Evolutionary conservation across 2,113 vertebrate genomes (phyloP).

Genomic region (Sardina pilchardus): DNA sequence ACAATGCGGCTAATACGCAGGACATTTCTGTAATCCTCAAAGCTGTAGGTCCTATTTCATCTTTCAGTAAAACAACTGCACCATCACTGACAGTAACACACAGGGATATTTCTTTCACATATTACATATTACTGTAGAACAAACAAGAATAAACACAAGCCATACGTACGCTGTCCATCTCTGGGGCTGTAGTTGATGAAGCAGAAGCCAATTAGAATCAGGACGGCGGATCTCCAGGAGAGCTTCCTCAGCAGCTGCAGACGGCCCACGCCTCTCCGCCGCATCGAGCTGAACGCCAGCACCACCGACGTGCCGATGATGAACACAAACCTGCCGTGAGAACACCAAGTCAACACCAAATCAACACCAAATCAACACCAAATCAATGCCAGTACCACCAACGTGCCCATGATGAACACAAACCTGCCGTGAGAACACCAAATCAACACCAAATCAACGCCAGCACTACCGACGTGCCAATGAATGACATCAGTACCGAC

Average conservation of each 20-base stretch:
- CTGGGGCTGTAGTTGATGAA: slow-evolving; percentile 75
- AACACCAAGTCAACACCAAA: slow-evolving; percentile 22
- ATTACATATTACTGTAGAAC: too few relatives aligned
- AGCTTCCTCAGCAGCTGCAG: slow-evolving; percentile 66
- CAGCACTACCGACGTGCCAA: too few relatives aligned
- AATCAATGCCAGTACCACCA: slow-evolving; percentile 70
- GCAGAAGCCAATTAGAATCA: slow-evolving; percentile 67
- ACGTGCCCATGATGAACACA: slow-evolving; percentile 77
- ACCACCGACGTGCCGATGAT: slow-evolving; percentile 72
- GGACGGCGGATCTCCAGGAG: slow-evolving; percentile 63
- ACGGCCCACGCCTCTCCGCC: slow-evolving; percentile 59
- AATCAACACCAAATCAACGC: slow-evolving; percentile 3
- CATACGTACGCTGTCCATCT: slow-evolving; percentile 64
- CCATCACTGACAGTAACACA: too few relatives aligned
- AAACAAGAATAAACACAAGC: neutral
- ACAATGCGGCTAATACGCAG: too few relatives aligned
- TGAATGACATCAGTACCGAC: too few relatives aligned
- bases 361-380: neutral
- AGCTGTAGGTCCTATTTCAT: too few relatives aligned
- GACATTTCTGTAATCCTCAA: too few relatives aligned
- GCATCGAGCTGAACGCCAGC: slow-evolving; percentile 69
- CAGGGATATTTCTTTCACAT: neutral
- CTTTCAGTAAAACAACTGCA: too few relatives aligned
- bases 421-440: slow-evolving; percentile 59
- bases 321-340: slow-evolving; percentile 70